Conservation (phyloP, 2,888 invertebrate genomes). For the Mesopsocus fuscifrons region DNA sequence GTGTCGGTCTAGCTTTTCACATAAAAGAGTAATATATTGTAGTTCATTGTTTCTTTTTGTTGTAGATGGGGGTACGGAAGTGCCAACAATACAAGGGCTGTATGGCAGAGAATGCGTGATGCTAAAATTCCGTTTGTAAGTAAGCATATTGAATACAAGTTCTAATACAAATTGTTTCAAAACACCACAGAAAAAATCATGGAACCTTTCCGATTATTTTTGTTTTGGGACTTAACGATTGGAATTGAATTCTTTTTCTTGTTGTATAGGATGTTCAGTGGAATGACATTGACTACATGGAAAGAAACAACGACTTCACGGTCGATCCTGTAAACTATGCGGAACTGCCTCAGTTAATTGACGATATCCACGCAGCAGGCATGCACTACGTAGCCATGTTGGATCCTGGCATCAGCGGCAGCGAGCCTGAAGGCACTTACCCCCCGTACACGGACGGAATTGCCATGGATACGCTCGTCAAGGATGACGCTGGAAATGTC, state of each 20-base stretch:
- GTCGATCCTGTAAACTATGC: constrained; percentile 27
- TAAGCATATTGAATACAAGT: too few species aligned
- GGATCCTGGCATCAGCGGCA: constrained; percentile 53
- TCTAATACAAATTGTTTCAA: too few species aligned
- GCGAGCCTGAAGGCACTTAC: constrained; percentile 42
- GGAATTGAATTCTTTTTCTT: too few species aligned
- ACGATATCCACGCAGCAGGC: not conserved
- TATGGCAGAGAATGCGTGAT: constrained; percentile 45
- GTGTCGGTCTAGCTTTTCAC: too few species aligned
- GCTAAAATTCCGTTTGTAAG: constrained; percentile 57
- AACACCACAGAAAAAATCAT: too few species aligned
- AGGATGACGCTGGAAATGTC: constrained; percentile 38
- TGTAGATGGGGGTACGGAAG: constrained; percentile 41
- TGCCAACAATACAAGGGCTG: constrained; percentile 38
- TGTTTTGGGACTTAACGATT: too few species aligned
- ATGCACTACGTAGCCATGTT: not conserved
- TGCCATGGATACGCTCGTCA: constrained; percentile 48
- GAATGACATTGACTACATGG: constrained; percentile 78
- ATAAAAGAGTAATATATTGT: too few species aligned
- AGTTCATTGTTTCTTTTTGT: too few species aligned
- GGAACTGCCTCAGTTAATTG: not conserved
- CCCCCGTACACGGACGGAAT: constrained; percentile 54
- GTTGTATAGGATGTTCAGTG: constrained; percentile 49
- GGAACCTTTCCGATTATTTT: too few species aligned
- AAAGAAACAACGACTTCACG: constrained; percentile 58